A percentile compares a stretch with the other conserved stretches of the same genome.
These are phyloP conservation scores for Myiagra hebetior DNA, from an alignment of 2,113 vertebrate species.

Conservation along the genomic window DNA sequence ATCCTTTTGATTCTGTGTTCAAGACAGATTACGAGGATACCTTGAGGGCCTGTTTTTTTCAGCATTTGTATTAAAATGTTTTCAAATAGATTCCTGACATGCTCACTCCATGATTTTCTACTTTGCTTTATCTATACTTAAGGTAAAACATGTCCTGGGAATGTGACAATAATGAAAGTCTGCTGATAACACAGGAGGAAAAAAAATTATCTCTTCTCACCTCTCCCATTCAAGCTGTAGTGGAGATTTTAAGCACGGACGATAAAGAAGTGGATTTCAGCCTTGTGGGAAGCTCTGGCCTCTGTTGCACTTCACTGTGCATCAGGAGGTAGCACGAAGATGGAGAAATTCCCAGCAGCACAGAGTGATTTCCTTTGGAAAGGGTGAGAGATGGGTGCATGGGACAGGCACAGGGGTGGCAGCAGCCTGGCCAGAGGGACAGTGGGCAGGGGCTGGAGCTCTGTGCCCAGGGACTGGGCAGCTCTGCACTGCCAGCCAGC, in stretches of 20 bases:
- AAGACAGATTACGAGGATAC: background rate
- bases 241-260: background rate
- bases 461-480: fast-evolving
- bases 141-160: background rate
- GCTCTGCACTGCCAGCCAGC: background rate
- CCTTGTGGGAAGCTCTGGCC: background rate
- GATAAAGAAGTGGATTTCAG: background rate
- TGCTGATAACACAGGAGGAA: background rate
- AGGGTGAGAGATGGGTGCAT: fast-evolving
- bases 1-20: slow-evolving; percentile 12
- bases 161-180: background rate
- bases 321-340: background rate
- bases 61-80: background rate
- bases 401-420: fast-evolving
- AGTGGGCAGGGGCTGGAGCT: background rate
- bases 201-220: background rate
- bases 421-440: fast-evolving
- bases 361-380: background rate
- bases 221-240: background rate
- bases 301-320: background rate
- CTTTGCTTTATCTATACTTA: background rate
- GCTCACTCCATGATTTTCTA: background rate
- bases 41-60: background rate
- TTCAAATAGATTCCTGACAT: background rate
- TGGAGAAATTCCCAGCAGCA: background rate